These are phyloP conservation scores for Rafetus swinhoei DNA, from an alignment of 2,113 vertebrate species.

Conservation along the genomic window DNA sequence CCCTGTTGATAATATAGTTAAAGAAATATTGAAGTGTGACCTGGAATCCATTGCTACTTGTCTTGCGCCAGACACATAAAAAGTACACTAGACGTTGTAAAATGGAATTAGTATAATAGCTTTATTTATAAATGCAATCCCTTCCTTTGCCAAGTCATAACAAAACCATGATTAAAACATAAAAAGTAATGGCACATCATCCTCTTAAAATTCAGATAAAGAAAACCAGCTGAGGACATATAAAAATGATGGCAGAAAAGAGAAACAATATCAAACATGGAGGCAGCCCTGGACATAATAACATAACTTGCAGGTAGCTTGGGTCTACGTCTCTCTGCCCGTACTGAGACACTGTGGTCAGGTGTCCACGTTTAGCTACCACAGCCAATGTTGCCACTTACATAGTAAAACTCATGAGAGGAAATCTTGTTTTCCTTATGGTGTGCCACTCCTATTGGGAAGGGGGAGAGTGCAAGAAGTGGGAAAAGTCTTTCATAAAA, in stretches of 20 bases:
- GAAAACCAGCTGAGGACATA: not conserved
- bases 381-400: not conserved
- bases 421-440: not conserved
- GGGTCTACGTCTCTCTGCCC: not conserved
- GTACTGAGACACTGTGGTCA: not conserved
- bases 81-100: slow-evolving; percentile 33
- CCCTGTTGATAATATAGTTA: slow-evolving; percentile 24
- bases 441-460: not conserved
- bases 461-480: not conserved
- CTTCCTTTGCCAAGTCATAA: slow-evolving; percentile 36
- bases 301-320: not conserved
- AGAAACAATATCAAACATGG: not conserved
- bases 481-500: not conserved
- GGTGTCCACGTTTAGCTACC: not conserved
- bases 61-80: slow-evolving; percentile 3
- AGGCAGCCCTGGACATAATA: not conserved
- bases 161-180: slow-evolving; percentile 44
- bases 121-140: slow-evolving; percentile 37
- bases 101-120: slow-evolving; percentile 23
- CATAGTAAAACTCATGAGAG: not conserved
- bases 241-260: not conserved
- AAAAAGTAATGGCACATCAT: not conserved
- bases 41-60: not conserved
- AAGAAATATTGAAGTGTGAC: slow-evolving; percentile 27
- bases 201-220: slow-evolving; percentile 6